These are phyloP conservation scores for Pteronura brasiliensis DNA, from an alignment of 2,113 vertebrate genomes.

Conservation along the genomic window DNA sequence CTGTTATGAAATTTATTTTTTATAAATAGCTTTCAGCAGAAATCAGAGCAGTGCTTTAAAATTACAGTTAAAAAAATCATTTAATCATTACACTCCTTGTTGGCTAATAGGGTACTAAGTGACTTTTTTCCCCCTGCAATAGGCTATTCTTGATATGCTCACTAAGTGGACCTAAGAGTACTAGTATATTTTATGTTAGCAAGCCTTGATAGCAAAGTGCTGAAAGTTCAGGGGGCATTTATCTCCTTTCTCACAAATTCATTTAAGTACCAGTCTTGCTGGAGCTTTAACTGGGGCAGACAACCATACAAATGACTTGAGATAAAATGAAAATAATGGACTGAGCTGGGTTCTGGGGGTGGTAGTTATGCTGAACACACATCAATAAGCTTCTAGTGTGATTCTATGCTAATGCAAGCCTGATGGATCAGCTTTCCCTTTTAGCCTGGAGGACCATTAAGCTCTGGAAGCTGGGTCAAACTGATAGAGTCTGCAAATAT, in stretches of 20 bases:
- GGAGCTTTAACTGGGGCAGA: slow-evolving; percentile 87
- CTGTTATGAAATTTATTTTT: slow-evolving; percentile 67
- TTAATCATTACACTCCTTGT: slow-evolving; percentile 80
- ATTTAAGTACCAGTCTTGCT: slow-evolving; percentile 86
- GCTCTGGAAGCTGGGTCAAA: slow-evolving; percentile 87
- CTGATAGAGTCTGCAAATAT: slow-evolving; percentile 85
- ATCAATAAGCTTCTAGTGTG: slow-evolving; percentile 91
- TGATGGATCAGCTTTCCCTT: slow-evolving; percentile 94
- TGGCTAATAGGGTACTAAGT: slow-evolving; percentile 79
- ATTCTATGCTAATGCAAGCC: slow-evolving; percentile 95
- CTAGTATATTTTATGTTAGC: slow-evolving; percentile 82
- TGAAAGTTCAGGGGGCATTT: slow-evolving; percentile 91
- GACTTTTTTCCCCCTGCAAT: slow-evolving; percentile 71
- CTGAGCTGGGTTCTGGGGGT: slow-evolving; percentile 85
- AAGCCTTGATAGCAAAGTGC: slow-evolving; percentile 86
- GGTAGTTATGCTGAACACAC: slow-evolving; percentile 85
- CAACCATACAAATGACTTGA: slow-evolving; percentile 90
- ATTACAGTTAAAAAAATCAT: slow-evolving; percentile 75
- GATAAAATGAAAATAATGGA: slow-evolving; percentile 92
- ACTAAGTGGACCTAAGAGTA: slow-evolving; percentile 81
- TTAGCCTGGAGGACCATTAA: slow-evolving; percentile 96
- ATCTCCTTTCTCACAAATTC: slow-evolving; percentile 86
- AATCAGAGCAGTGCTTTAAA: slow-evolving; percentile 75
- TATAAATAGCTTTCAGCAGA: slow-evolving; percentile 71
- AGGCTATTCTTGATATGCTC: slow-evolving; percentile 76